These are phyloP conservation scores for Glossophaga mutica DNA, from an alignment of 2,797 vertebrate genomes.

Conservation along the genomic window DNA sequence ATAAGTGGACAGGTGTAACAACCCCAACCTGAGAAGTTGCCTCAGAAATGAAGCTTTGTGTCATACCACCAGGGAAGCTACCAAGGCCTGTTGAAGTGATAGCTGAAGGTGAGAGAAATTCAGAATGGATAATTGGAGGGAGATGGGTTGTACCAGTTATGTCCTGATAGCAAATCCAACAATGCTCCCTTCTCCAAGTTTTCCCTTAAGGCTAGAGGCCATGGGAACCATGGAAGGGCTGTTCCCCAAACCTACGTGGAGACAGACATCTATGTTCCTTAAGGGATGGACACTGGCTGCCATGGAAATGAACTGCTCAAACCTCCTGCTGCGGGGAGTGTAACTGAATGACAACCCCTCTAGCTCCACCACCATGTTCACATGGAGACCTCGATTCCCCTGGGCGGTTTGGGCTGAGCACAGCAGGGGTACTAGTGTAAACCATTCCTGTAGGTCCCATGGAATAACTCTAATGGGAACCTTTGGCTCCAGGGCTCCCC, in stretches of 20 bases:
- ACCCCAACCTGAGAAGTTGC: neutral
- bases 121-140: neutral
- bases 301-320: neutral
- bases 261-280: neutral
- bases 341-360: neutral
- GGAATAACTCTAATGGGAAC: neutral
- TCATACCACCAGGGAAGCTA: neutral
- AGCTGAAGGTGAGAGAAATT: neutral
- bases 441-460: neutral
- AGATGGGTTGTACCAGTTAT: neutral
- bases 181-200: neutral
- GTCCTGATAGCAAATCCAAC: neutral
- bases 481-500: neutral
- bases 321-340: neutral
- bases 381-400: neutral
- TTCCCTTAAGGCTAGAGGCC: neutral
- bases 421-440: too few species aligned
- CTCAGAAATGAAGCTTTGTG: neutral
- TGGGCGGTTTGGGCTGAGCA: neutral
- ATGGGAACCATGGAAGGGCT: neutral
- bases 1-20: neutral
- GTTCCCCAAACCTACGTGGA: neutral
- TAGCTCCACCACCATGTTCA: neutral
- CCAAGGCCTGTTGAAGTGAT: neutral
- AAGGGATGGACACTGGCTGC: neutral